Evolutionary conservation across 1,140 invertebrate species (phyloP), one percentile per base, ranked within the genome.

Genomic region (Anadara kagoshimensis): DNA sequence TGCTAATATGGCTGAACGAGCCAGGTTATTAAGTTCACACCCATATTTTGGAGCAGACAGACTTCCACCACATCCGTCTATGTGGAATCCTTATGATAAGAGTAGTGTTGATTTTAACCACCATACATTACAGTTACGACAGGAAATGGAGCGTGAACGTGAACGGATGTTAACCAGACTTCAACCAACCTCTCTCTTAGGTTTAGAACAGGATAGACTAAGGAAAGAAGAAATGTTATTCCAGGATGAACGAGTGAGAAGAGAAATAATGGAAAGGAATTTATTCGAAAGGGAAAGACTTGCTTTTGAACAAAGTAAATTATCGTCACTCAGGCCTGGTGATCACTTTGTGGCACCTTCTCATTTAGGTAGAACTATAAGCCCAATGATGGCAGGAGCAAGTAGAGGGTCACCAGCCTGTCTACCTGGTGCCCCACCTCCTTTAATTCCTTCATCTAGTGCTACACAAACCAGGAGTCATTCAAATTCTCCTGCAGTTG

Each of bases 61-160:
- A 18, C 56, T 70, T 58, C 70, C 80, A 20, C 72, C 80, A 8
- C 76, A 69, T 18, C 75, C 77, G 12, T 45, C 70, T 11, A 63
- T 70, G 20, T 59, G 84, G 73, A 84, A 82, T 82, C 81, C 73
- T 47, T 80, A 78, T 18, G 81, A 80, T 71, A 81, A 85, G 22
- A 83, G 81, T 56, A 58, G 74, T 20, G 45, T 69, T 22, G 65
- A 67, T 41, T 57, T 80, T 14, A 75, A 78, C 24, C 80, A 81
- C 12, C 75, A 78, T 49, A 51, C 68, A 36, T 47, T 79, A 12
- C 71, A 79, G n/a, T 29, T 85, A 10, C 81, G 81, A 45, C 41
- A 79, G 61, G 84, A 85, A 62, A 72, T 79, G 64, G 80, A 79
- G 54, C 61, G 75, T 5, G 79, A 84, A 47, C 62, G 81, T 4